Base-by-base conservation (phyloP, 2,888 invertebrate species). In the Zonitis immaculata region DNA sequence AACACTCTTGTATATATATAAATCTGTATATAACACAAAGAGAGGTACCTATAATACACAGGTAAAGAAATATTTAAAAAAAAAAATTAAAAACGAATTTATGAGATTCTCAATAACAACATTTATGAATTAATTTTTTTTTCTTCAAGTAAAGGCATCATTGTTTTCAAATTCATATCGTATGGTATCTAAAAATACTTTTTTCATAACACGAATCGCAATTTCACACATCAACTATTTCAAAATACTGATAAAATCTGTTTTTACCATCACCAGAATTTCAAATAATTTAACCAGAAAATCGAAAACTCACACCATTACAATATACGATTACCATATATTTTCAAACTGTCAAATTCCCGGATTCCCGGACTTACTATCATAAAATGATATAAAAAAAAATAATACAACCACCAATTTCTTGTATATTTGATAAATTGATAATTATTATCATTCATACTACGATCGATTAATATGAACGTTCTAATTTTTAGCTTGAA, bases 1-100 rank as follows among this genome's bases (percentile, higher is more conserved):
- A 54, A 54, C 51, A 49, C 54, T 48, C 28, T 32, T 39, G 20
- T 39, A 39, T 39, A 26, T 22, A 35, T 35, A 35, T 35, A 35
- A 35, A 35, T 35, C 35, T 35, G 35, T 35, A 35, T 8, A 18
- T 18, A n/a, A 35, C 35, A 35, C 16, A 9, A 16, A 14, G 2
- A 14, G 7, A 32, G 5, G 12, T 1, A 14, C 1, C n/a, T n/a
- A n/a, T n/a, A n/a, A 30, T 7, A 28, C 11, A 28, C 2, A 28
- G 1, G 12, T 5, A 30, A n/a, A 30, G 1, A 30, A 1, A 30
- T 12, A 30, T 12, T 12, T 12, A 30, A 11, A 11, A 27, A 3
- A 11, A 27, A 6, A 27, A 9, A 27, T 2, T 8, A 9, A 30
- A 14, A 14, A 39, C 16, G 16, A 18, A 39, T 39, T 39, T 18